These are phyloP conservation scores for Petrolisthes cinctipes DNA, from an alignment of 2,888 invertebrate genomes.

Conservation along the genomic window DNA sequence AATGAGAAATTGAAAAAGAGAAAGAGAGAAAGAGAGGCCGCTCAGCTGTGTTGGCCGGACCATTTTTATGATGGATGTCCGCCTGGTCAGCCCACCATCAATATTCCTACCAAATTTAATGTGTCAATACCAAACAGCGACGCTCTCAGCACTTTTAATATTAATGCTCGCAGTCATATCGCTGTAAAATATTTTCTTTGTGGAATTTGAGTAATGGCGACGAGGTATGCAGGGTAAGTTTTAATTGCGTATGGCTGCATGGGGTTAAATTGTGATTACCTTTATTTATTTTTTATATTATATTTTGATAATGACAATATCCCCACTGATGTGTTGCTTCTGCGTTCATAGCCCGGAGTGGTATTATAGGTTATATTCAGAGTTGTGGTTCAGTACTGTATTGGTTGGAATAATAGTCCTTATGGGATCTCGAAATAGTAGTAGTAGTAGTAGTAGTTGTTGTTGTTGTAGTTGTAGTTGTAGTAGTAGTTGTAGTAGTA, in stretches of 20 bases:
- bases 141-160: constrained; percentile 57
- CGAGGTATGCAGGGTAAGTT: not conserved
- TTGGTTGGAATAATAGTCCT: too few species aligned
- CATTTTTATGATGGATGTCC: constrained; percentile 63
- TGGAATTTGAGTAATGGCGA: constrained; percentile 49
- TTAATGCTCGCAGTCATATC: constrained; percentile 51
- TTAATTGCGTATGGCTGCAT: too few species aligned
- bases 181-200: constrained; percentile 47
- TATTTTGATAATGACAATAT: too few species aligned
- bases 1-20: not conserved
- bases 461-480: too few species aligned
- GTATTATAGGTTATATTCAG: too few species aligned
- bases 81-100: constrained; percentile 61
- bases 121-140: constrained; percentile 64
- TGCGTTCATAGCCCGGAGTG: too few species aligned
- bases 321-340: too few species aligned
- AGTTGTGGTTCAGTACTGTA: too few species aligned
- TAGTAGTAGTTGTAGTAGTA: too few species aligned
- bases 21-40: not conserved
- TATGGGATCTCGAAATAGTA: not conserved
- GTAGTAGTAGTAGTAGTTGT: not conserved
- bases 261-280: too few species aligned
- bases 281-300: too few species aligned
- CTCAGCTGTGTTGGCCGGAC: constrained; percentile 20
- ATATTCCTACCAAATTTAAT: constrained; percentile 64